Conservation (phyloP, 1,140 invertebrate genomes). For the Drosophila cardini region DNA sequence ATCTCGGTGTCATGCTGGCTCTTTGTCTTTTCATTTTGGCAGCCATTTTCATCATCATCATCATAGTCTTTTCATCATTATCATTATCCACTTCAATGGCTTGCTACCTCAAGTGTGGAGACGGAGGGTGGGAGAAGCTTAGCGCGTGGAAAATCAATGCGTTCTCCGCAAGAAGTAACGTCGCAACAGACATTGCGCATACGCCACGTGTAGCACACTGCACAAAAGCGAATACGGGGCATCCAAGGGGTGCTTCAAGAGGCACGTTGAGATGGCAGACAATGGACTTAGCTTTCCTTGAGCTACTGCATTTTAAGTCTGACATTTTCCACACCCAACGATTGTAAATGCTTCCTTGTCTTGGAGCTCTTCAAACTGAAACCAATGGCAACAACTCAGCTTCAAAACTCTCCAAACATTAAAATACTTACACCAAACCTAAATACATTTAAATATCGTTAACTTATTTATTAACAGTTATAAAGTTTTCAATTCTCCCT, state of each 20-base stretch:
- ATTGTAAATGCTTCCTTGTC: constrained; percentile 42
- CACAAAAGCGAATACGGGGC: constrained; percentile 5
- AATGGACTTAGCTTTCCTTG: constrained; percentile 50
- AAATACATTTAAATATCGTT: constrained; percentile 30
- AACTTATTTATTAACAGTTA: constrained; percentile 37
- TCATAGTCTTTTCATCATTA: constrained; percentile 18
- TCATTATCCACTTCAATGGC: constrained; percentile 47
- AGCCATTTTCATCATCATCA: constrained; percentile 58
- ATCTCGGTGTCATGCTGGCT: constrained; percentile 38
- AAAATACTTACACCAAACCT: constrained; percentile 10
- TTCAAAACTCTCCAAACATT: constrained; percentile 18
- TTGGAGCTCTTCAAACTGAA: constrained; percentile 41
- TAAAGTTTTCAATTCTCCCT: constrained; percentile 22
- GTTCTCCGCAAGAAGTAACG: constrained; percentile 23
- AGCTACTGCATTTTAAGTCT: constrained; percentile 46
- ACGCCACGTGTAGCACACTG: constrained; percentile 36
- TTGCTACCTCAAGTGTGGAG: constrained; percentile 11
- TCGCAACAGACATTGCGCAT: constrained; percentile 51
- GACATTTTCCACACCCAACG: constrained; percentile 40
- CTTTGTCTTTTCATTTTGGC: constrained; percentile 49
- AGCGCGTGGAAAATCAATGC: constrained; percentile 68
- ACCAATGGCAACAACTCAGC: constrained; percentile 48
- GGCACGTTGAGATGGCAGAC: constrained; percentile 17
- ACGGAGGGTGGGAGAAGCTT: constrained; percentile 15
- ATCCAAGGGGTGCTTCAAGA: neutral